Base-by-base conservation (phyloP, 2,113 vertebrate species). In the Podocnemis expansa region DNA sequence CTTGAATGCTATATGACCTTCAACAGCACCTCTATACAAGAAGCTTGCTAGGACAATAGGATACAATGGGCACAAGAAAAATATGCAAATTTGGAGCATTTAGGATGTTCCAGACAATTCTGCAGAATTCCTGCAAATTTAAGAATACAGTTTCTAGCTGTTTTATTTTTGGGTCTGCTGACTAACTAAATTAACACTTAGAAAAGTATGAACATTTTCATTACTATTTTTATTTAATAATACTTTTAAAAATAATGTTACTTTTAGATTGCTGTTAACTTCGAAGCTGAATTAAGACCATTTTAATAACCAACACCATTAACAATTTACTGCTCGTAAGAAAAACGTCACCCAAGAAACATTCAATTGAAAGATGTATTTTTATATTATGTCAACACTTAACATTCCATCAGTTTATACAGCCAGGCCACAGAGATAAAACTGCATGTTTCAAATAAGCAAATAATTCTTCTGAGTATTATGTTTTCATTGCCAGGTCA, bases 291-390 rank as follows among this genome's bases (percentile, higher is more conserved):
- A 45, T 63, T 75, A 47, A 6, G 45, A 58, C 34, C 55, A 75
- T 55, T n/a, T 75, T 89, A 89, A 47, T 41, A 60, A 41, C 79
- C 84, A 80, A 45, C 10, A 9, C 31, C 43, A 41, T 24, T 84
- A 49, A 60, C 31, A 12, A 56, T 49, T 83, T 79, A 54, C 78
- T 95, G 85, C 78, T 52, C 1, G 2, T 70, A 81, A 41, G 49
- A 45, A 90, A 79, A 80, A 41, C 38, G 52, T 41, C 56, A 24
- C 88, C 49, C 70, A 58, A 82, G 49, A 89, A 90, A 54, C 9
- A 67, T 31, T 80, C 87, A 92, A 89, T 41, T 80, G 47, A 38
- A 80, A 47, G 83, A 27, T 84, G 45, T 84, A 67, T 92, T 90
- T 91, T 85, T 91, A 13, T 78, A 88, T 76, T 76, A 43, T 27